A percentile compares a stretch with the other conserved stretches of the same genome.
Evolutionary conservation across 2,888 invertebrate species (phyloP).

Genomic region (Pilophorus perplexus): DNA sequence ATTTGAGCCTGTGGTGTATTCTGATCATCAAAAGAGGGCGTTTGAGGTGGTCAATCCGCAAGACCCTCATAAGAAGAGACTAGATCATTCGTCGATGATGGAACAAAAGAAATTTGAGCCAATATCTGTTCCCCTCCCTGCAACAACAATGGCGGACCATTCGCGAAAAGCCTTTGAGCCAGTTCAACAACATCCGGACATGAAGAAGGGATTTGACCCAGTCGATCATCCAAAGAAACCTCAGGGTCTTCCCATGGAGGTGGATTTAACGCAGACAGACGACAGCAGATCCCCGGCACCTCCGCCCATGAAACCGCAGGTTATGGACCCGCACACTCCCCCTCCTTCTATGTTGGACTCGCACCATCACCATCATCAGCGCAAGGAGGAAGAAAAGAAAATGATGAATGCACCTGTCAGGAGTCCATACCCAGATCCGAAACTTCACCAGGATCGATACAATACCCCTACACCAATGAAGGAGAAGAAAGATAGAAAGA

Average conservation of each 20-base stretch:
- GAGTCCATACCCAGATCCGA: constrained; percentile 25
- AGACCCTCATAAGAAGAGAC: constrained; percentile 18
- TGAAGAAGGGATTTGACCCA: constrained; percentile 8
- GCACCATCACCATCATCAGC: constrained; percentile 26
- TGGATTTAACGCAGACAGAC: constrained; percentile 53
- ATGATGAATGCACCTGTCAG: constrained; percentile 15
- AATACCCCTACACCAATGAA: constrained; percentile 21
- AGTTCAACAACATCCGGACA: constrained; percentile 1
- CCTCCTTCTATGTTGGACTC: background rate
- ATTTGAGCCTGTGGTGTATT: constrained; percentile 17
- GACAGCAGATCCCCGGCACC: constrained; percentile 44
- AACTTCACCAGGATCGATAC: constrained; percentile 31
- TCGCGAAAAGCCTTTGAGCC: constrained; percentile 21
- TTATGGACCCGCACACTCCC: background rate
- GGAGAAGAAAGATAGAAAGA: constrained; percentile 29
- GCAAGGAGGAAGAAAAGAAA: constrained; percentile 27
- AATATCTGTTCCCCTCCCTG: constrained; percentile 10
- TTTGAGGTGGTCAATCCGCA: constrained; percentile 26
- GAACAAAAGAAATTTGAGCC: constrained; percentile 36
- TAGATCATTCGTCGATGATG: background rate
- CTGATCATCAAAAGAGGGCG: constrained; percentile 27
- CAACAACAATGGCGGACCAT: constrained; percentile 17
- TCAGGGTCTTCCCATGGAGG: constrained; percentile 51
- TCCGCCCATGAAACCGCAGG: constrained; percentile 57
- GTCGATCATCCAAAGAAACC: constrained; percentile 16